A percentile compares a stretch with the other conserved stretches of the same genome.
These are phyloP conservation scores for Subacronicta megacephala DNA, from an alignment of 2,888 invertebrate genomes.

Conservation along the genomic window DNA sequence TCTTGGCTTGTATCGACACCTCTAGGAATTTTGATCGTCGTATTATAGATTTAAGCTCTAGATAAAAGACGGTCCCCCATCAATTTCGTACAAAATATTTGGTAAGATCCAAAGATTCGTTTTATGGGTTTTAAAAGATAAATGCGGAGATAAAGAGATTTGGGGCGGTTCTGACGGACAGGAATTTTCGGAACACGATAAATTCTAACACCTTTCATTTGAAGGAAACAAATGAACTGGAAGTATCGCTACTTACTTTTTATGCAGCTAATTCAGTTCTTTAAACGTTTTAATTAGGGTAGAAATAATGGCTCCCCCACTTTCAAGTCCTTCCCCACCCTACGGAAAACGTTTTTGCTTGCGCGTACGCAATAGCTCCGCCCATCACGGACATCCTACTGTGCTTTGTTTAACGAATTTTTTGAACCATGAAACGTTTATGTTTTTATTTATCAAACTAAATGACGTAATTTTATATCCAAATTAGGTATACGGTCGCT, in stretches of 20 bases:
- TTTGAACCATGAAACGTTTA: slow-evolving; percentile 68
- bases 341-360: slow-evolving; percentile 51
- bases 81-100: slow-evolving; percentile 88
- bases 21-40: slow-evolving; percentile 87
- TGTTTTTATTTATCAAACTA: slow-evolving; percentile 38
- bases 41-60: slow-evolving; percentile 76
- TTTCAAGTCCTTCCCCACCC: slow-evolving; percentile 58
- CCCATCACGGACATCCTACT: slow-evolving; percentile 77
- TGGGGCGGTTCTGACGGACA: slow-evolving; percentile 75
- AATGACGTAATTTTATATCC: slow-evolving; percentile 39
- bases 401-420: slow-evolving; percentile 72
- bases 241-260: slow-evolving; percentile 45
- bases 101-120: slow-evolving; percentile 84
- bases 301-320: slow-evolving; percentile 53
- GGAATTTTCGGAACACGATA: slow-evolving; percentile 79
- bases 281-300: slow-evolving; percentile 55
- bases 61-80: slow-evolving; percentile 85
- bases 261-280: slow-evolving; percentile 28
- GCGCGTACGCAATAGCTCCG: slow-evolving; percentile 76
- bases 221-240: slow-evolving; percentile 50
- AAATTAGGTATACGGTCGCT: slow-evolving; percentile 23
- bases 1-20: slow-evolving; percentile 86
- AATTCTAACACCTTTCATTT: slow-evolving; percentile 82
- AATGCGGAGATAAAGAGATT: slow-evolving; percentile 85
- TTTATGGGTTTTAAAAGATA: slow-evolving; percentile 86